These are phyloP conservation scores for Ormyrus labotus DNA, from an alignment of 2,888 invertebrate species.

Conservation along the genomic window DNA sequence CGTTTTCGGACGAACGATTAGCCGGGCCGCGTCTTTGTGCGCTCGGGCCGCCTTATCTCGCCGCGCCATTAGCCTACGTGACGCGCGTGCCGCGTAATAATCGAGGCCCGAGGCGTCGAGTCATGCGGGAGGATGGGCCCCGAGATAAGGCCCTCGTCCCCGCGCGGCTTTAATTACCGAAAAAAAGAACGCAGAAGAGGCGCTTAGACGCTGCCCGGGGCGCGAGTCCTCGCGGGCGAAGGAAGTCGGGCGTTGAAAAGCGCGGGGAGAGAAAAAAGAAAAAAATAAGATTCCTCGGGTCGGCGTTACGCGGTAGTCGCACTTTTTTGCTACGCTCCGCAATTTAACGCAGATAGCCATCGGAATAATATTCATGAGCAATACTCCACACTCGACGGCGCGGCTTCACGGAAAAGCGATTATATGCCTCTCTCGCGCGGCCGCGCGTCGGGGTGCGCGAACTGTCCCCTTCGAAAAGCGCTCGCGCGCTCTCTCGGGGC, in stretches of 20 bases:
- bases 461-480: too few species aligned
- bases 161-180: constrained; percentile 52
- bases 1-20: background rate
- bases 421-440: background rate
- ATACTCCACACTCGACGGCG: background rate
- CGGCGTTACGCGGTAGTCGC: background rate
- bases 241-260: background rate
- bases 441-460: background rate
- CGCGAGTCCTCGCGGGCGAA: background rate
- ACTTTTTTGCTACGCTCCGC: constrained; percentile 12
- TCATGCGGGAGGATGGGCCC: constrained; percentile 43
- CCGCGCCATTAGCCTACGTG: constrained; percentile 50
- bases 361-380: constrained; percentile 25
- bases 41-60: background rate
- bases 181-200: constrained; percentile 40
- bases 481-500: background rate
- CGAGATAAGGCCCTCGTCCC: constrained; percentile 52
- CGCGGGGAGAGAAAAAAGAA: background rate
- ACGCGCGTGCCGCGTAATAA: constrained; percentile 46
- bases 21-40: background rate
- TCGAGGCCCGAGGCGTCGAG: constrained; percentile 36
- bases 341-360: constrained; percentile 13
- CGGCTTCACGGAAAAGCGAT: background rate
- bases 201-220: background rate
- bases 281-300: too few species aligned